These are phyloP conservation scores for Alcedo quadribrachys DNA, from an alignment of 2,797 vertebrate species.

Conservation along the genomic window DNA sequence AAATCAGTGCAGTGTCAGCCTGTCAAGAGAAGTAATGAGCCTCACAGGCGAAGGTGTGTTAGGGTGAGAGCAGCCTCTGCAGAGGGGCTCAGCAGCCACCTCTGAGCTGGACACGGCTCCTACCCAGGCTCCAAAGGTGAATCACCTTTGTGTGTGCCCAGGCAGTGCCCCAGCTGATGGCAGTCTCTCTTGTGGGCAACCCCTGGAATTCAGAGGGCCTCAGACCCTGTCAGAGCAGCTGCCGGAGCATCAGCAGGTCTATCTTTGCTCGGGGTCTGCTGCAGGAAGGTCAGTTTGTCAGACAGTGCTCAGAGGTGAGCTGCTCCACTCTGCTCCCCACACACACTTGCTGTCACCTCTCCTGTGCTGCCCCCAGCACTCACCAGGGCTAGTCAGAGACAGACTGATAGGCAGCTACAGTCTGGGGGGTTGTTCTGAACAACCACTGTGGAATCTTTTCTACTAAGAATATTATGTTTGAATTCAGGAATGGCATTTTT, in stretches of 20 bases:
- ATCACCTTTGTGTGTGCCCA: not conserved
- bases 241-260: not conserved
- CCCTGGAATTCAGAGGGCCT: not conserved
- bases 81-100: not conserved
- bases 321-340: not conserved
- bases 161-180: not conserved
- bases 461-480: constrained; percentile 54
- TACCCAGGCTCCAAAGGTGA: not conserved
- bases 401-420: not conserved
- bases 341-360: not conserved
- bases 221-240: not conserved
- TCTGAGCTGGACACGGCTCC: not conserved
- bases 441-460: constrained; percentile 41
- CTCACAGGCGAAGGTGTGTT: not conserved
- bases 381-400: not conserved
- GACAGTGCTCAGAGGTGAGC: accelerated
- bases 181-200: not conserved
- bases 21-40: not conserved
- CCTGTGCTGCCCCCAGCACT: not conserved
- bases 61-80: not conserved
- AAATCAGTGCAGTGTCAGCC: not conserved
- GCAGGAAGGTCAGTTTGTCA: not conserved
- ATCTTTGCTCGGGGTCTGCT: not conserved
- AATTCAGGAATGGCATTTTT: constrained; percentile 74
- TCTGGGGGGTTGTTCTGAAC: not conserved